Evolutionary conservation across 1,140 invertebrate species (phyloP).

Genomic region (Epicauta chinensis): DNA sequence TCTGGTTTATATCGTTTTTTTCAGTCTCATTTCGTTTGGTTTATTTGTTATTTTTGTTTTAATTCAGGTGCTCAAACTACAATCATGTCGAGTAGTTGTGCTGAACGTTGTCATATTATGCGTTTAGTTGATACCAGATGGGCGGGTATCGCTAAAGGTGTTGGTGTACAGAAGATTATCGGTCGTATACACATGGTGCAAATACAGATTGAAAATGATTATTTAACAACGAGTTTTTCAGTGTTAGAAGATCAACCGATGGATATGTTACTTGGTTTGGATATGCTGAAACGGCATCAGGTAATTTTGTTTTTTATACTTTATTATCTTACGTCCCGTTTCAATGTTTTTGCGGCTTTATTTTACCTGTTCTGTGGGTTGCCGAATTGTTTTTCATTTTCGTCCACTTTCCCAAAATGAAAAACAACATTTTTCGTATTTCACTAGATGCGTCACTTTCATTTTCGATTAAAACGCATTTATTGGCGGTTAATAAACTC

Average conservation of each 20-base stretch:
- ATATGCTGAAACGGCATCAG: slow-evolving; percentile 96
- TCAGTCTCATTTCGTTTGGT: background rate
- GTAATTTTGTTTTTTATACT: slow-evolving; percentile 47
- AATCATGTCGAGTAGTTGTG: slow-evolving; percentile 89
- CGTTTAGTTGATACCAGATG: slow-evolving; percentile 89
- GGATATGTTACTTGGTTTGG: slow-evolving; percentile 96
- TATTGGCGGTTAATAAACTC: too few relatives aligned
- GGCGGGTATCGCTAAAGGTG: slow-evolving; percentile 92
- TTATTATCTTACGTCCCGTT: too few relatives aligned
- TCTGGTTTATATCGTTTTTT: slow-evolving; percentile 60
- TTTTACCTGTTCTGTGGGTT: too few relatives aligned
- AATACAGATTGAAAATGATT: slow-evolving; percentile 91
- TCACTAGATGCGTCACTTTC: too few relatives aligned
- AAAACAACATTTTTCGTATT: too few relatives aligned
- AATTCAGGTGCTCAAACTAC: slow-evolving; percentile 80
- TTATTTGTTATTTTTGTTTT: slow-evolving; percentile 1
- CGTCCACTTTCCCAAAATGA: too few relatives aligned
- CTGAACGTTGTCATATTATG: slow-evolving; percentile 94
- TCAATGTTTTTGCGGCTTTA: too few relatives aligned
- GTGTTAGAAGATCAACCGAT: slow-evolving; percentile 97
- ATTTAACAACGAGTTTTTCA: slow-evolving; percentile 93
- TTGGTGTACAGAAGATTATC: slow-evolving; percentile 94
- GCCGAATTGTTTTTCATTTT: too few relatives aligned
- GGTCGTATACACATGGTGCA: slow-evolving; percentile 96
- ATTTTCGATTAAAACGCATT: too few relatives aligned